Evolutionary conservation across 1,140 invertebrate genomes (phyloP), one percentile per base, ranked within the genome.

Genomic region (Drosophila arawakana): DNA sequence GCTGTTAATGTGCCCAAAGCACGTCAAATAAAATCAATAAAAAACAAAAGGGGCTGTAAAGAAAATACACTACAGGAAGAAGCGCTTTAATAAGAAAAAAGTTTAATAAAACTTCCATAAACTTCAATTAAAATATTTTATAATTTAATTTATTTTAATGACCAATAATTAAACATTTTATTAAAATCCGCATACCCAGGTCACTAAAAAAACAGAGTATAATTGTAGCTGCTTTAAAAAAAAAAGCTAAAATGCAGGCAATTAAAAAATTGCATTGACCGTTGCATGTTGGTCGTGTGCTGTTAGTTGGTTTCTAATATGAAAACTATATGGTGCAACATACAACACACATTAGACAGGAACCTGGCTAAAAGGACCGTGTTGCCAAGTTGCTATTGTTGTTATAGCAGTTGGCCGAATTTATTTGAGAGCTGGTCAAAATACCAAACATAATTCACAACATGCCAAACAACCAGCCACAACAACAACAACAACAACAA

Each of bases 371-470:
- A 73, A 55, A 72, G 79, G 72, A 72, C 67, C 70, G 73, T 68
- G 52, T 25, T 41, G 60, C 5, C 43, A 61, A 55, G 58, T 65
- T 73, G 76, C 25, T 50, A 63, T 54, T 61, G 52, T 46, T 57
- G 60, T 69, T 59, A 30, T 30, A 30, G 25, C 25, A 30, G 67
- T 58, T 69, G 66, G 10, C 60, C 69, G 54, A 61, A 72, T 68
- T 54, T 77, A 78, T 62, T 75, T 75, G 69, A 65, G 25, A 78
- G 55, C 68, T 70, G 63, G 57, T 59, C 60, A 70, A 82, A 88
- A 86, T 88, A 73, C 83, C 83, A 66, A 88, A 80, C 80, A 86
- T 86, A 83, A 86, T 88, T 86, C 80, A 86, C 84, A 86, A 86
- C 83, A 89, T 88, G 83, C 77, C 83, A 89, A 86, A 86, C 82